Conservation (phyloP, 2,113 vertebrate species). For the Parotia lawesii region DNA sequence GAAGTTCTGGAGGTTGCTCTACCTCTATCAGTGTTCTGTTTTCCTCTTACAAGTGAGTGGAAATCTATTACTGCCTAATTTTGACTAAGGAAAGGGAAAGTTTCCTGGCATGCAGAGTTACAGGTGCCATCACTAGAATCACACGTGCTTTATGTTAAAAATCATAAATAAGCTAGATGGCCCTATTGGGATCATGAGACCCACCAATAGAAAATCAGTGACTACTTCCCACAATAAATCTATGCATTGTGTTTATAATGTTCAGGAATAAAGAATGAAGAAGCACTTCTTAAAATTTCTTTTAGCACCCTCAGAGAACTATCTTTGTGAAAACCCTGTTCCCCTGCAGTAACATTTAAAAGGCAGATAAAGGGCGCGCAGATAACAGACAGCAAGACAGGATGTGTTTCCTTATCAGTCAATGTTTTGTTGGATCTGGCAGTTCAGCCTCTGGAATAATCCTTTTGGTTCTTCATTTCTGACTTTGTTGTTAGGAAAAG, state of each 20-base stretch:
- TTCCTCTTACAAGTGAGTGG: background rate
- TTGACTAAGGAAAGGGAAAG: background rate
- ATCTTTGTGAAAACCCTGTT: background rate
- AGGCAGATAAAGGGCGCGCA: background rate
- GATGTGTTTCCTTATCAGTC: constrained; percentile 22
- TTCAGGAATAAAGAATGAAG: background rate
- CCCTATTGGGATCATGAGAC: background rate
- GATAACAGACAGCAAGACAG: constrained; percentile 7
- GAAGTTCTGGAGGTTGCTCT: background rate
- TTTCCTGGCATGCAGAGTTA: background rate
- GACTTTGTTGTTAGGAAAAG: background rate
- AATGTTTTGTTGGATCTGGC: background rate
- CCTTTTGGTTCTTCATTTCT: background rate
- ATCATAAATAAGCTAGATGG: background rate
- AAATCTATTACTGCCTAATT: background rate
- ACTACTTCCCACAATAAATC: background rate
- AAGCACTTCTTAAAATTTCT: background rate
- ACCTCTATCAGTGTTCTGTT: background rate
- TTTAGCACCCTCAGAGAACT: background rate
- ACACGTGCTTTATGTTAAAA: background rate
- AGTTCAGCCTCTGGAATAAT: constrained; percentile 29
- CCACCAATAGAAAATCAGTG: background rate
- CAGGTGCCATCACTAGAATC: background rate
- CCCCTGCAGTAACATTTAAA: background rate
- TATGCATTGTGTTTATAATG: background rate